Evolutionary conservation across 2,888 invertebrate species (phyloP).

Genomic region (Oligia strigilis): DNA sequence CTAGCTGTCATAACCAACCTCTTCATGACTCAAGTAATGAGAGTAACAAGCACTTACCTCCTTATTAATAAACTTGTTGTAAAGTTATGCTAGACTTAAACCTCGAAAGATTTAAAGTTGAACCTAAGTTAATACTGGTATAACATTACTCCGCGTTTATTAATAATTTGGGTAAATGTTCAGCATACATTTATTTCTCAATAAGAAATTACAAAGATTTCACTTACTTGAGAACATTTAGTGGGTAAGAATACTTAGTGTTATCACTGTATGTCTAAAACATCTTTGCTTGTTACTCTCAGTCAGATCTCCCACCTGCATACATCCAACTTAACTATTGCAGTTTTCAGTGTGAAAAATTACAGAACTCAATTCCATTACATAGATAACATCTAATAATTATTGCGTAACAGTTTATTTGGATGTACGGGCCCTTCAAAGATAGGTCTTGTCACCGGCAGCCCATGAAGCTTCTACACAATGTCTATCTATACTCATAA

Average conservation of each 20-base stretch:
- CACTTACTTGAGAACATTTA: background rate
- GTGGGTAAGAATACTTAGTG: conserved; percentile 2
- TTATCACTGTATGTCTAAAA: conserved; percentile 11
- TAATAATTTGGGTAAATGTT: background rate
- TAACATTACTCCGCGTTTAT: background rate
- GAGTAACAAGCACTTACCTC: conserved; percentile 26
- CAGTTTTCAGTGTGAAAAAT: background rate
- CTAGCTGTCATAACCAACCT: conserved; percentile 49
- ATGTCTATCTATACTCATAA: conserved; percentile 61
- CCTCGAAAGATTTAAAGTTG: background rate
- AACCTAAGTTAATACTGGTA: background rate
- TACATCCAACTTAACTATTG: conserved; percentile 34
- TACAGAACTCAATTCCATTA: background rate
- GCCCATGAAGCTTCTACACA: conserved; percentile 58
- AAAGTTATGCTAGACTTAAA: background rate
- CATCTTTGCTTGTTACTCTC: conserved; percentile 29
- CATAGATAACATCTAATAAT: background rate
- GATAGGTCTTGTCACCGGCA: conserved; percentile 26
- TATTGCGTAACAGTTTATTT: conserved; percentile 33
- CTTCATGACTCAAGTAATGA: conserved; percentile 15
- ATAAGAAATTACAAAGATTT: background rate
- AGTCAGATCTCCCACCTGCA: background rate
- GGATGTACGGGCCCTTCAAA: conserved; percentile 22
- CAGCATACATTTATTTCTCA: background rate
- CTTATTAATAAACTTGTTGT: background rate